These are phyloP conservation scores for Eidolon helvum DNA, from an alignment of 2,113 vertebrate species.

Conservation along the genomic window DNA sequence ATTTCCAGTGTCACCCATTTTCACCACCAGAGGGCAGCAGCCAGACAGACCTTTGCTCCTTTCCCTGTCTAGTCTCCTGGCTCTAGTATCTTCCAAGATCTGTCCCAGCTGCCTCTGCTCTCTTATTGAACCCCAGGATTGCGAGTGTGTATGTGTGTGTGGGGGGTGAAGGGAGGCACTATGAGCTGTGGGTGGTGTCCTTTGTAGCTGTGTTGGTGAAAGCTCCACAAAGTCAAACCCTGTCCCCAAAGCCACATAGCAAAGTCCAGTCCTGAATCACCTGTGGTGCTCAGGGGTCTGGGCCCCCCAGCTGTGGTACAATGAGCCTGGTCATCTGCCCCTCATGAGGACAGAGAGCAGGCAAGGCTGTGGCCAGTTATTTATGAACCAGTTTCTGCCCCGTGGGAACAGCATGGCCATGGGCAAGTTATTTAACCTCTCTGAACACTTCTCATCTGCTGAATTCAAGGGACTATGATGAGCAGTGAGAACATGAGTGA, in stretches of 20 bases:
- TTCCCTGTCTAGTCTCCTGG: background rate
- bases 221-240: background rate
- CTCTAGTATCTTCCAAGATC: background rate
- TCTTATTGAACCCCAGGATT: background rate
- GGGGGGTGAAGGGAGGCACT: background rate
- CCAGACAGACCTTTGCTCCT: background rate
- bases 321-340: background rate
- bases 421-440: background rate
- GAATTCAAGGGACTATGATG: background rate
- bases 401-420: background rate
- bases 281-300: background rate
- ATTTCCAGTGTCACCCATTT: background rate
- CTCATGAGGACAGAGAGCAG: background rate
- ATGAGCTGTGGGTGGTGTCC: background rate
- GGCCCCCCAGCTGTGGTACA: background rate
- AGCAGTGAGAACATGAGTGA: background rate
- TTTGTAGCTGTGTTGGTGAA: background rate
- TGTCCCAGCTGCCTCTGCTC: background rate
- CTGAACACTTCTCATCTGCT: background rate
- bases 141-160: too few species aligned
- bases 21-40: conserved; percentile 72
- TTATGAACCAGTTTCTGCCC: background rate
- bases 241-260: background rate
- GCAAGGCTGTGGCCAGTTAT: background rate
- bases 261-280: background rate